Evolutionary conservation across 1,140 invertebrate species (phyloP).

Genomic region (Tribolium madens): DNA sequence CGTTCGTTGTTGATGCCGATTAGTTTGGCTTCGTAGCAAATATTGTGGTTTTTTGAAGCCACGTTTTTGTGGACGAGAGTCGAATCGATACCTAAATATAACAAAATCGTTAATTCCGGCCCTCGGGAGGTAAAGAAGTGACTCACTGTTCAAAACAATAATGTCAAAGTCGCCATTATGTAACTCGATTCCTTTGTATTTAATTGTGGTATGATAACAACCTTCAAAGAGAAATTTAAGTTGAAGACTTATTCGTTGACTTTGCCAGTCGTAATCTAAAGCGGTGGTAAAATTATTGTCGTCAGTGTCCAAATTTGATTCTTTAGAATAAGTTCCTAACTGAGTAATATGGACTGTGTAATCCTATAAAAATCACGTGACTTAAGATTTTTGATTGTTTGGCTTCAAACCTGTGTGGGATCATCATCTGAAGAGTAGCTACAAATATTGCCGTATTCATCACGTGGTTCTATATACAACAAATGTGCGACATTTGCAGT

Average conservation of each 20-base stretch:
- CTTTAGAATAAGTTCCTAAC: slow-evolving; percentile 64
- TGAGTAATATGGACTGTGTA: slow-evolving; percentile 71
- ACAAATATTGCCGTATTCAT: slow-evolving; percentile 91
- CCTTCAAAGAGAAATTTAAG: slow-evolving; percentile 78
- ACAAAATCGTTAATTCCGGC: slow-evolving; percentile 6
- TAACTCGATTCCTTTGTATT: slow-evolving; percentile 80
- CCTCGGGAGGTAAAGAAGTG: not conserved
- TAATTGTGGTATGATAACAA: slow-evolving; percentile 86
- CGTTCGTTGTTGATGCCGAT: slow-evolving; percentile 76
- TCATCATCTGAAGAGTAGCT: slow-evolving; percentile 73
- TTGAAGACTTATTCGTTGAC: slow-evolving; percentile 75
- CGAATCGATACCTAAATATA: slow-evolving; percentile 78
- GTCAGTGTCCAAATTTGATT: slow-evolving; percentile 64
- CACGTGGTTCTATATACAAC: slow-evolving; percentile 88
- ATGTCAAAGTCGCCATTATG: slow-evolving; percentile 94
- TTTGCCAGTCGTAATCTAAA: slow-evolving; percentile 75
- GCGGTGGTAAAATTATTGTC: slow-evolving; percentile 71
- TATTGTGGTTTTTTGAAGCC: slow-evolving; percentile 83
- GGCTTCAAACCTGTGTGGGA: slow-evolving; percentile 75
- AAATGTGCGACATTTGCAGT: slow-evolving; percentile 81
- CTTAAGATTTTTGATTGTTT: no score
- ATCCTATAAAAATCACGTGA: slow-evolving; percentile 68
- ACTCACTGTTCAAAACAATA: slow-evolving; percentile 88
- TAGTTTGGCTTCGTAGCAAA: slow-evolving; percentile 88
- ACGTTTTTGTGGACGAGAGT: slow-evolving; percentile 89